phyloP scores from a whole-genome alignment of 2,113 vertebrate species.

The Scartelaos histophorus region DNA sequence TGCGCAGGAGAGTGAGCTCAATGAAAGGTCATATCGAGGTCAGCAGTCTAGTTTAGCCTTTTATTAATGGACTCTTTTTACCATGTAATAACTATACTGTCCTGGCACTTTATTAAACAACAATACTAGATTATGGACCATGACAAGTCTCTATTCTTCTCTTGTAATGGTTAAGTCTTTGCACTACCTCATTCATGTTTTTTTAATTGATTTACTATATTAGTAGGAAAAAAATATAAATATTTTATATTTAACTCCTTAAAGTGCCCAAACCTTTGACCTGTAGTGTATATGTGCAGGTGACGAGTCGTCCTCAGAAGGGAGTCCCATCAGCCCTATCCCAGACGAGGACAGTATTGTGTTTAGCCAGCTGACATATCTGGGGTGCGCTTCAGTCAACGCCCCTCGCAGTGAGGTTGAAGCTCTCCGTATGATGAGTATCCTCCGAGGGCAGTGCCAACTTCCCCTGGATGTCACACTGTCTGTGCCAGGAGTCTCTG shows the following conservation, averaged over 20 bases:
- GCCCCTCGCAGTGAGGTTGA: conserved; percentile 96
- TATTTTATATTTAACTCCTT: too few relatives aligned
- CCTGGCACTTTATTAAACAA: neutral
- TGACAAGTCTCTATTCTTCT: neutral
- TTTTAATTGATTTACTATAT: too few relatives aligned
- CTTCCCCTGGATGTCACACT: conserved; percentile 92
- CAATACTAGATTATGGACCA: neutral
- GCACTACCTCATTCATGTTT: too few relatives aligned
- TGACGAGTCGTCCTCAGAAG: conserved; percentile 74
- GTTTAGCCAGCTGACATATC: conserved; percentile 96
- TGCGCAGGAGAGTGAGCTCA: conserved; percentile 86
- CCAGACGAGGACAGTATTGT: conserved; percentile 95
- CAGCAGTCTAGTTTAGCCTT: conserved; percentile 1
- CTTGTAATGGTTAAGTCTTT: neutral
- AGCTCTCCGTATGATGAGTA: conserved; percentile 96
- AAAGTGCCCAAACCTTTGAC: too few relatives aligned
- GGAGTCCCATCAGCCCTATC: conserved; percentile 86
- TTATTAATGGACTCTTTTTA: too few relatives aligned
- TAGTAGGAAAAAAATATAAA: too few relatives aligned
- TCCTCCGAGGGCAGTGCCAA: conserved; percentile 92
- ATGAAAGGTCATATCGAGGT: conserved; percentile 79
- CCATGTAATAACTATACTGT: neutral
- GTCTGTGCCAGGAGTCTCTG: conserved; percentile 94
- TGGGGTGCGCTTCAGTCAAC: conserved; percentile 96
- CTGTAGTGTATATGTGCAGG: conserved; percentile 21